phyloP scores from a whole-genome alignment of 2,797 vertebrate genomes.

The Saguinus oedipus region DNA sequence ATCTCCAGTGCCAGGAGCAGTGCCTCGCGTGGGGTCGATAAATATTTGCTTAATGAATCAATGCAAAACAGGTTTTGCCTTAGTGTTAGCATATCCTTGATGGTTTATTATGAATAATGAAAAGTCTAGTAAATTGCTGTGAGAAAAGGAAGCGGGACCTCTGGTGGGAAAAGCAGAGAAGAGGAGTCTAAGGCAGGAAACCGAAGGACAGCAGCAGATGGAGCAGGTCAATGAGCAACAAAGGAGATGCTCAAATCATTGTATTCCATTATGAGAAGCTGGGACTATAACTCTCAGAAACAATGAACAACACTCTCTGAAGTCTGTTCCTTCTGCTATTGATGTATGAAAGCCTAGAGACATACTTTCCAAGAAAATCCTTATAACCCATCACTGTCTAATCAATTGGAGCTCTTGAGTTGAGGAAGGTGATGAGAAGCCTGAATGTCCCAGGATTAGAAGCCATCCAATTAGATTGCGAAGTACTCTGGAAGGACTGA shows the following conservation, averaged over 20 bases:
- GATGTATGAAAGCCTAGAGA: slow-evolving; percentile 34
- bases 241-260: slow-evolving; percentile 51
- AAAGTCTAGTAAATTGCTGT: slow-evolving; percentile 51
- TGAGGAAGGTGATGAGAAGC: neutral
- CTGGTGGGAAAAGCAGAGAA: slow-evolving; percentile 64
- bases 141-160: slow-evolving; percentile 44
- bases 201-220: slow-evolving; percentile 21
- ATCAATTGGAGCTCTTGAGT: slow-evolving; percentile 59
- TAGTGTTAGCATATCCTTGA: slow-evolving; percentile 9
- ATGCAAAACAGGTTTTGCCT: neutral
- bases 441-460: slow-evolving; percentile 31
- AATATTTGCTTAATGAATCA: slow-evolving; percentile 51
- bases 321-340: slow-evolving; percentile 24
- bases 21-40: neutral
- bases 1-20: neutral
- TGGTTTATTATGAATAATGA: slow-evolving; percentile 57
- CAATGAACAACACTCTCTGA: slow-evolving; percentile 41
- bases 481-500: neutral
- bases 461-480: slow-evolving; percentile 49
- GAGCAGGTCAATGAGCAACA: neutral
- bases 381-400: slow-evolving; percentile 49
- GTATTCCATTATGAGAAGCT: slow-evolving; percentile 58
- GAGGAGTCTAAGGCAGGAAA: slow-evolving; percentile 26
- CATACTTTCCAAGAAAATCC: slow-evolving; percentile 64
- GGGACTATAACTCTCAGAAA: slow-evolving; percentile 48